Evolutionary conservation across 2,797 vertebrate species (phyloP).

Genomic region (Acanthurus leucopareius): DNA sequence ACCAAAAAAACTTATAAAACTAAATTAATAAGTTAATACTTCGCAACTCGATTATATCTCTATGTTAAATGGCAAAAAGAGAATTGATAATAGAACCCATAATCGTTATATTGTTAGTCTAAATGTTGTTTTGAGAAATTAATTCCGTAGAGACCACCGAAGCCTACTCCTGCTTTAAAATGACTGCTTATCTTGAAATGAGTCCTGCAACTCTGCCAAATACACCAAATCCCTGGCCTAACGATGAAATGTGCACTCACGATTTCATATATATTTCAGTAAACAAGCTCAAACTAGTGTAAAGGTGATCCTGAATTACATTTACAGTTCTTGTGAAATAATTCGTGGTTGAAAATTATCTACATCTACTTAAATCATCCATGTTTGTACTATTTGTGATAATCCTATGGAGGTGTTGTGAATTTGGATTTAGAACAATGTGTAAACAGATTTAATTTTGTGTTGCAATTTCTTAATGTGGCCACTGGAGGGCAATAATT

Average conservation of each 20-base stretch:
- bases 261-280: background rate
- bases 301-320: background rate
- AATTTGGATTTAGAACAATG: background rate
- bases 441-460: background rate
- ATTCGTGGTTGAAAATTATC: no score
- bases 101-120: background rate
- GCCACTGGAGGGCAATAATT: background rate
- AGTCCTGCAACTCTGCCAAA: background rate
- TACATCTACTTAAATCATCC: background rate
- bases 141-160: background rate
- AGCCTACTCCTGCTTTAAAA: background rate
- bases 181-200: slow-evolving; percentile 6
- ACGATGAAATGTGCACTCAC: background rate
- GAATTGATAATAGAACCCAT: background rate
- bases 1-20: no score
- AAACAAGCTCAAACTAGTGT: background rate
- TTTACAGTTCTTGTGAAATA: no score
- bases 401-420: background rate
- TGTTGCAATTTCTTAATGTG: background rate
- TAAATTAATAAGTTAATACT: no score
- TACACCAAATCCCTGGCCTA: background rate
- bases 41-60: background rate
- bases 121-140: background rate
- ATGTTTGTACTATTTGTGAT: background rate
- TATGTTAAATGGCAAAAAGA: background rate